Percentiles rank a stretch among this genome's conserved stretches.
These are phyloP conservation scores for Conistra vaccinii DNA, from an alignment of 2,888 invertebrate species.

Conservation along the genomic window DNA sequence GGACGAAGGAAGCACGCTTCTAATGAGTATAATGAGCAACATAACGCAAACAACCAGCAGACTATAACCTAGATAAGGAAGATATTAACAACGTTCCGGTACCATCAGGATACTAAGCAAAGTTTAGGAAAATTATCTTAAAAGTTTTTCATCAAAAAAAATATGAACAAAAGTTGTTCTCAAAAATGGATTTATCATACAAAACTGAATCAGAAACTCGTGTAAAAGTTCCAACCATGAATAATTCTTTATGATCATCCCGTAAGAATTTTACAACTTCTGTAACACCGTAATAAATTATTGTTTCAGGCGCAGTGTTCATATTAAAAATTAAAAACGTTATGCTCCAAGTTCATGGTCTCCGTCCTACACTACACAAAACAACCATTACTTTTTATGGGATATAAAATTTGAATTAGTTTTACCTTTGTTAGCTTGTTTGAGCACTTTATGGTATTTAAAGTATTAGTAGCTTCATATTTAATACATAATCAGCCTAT, in stretches of 20 bases:
- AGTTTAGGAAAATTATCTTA: constrained; percentile 14
- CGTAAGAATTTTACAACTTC: constrained; percentile 59
- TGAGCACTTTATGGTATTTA: background rate
- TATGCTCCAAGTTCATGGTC: constrained; percentile 40
- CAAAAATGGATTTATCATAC: constrained; percentile 48
- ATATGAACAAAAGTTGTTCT: constrained; percentile 12
- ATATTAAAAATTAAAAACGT: constrained; percentile 44
- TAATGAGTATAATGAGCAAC: constrained; percentile 14
- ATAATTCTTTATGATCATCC: constrained; percentile 65
- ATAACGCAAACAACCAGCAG: background rate
- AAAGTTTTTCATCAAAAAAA: constrained; percentile 16
- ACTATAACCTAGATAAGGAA: background rate
- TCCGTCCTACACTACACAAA: constrained; percentile 25
- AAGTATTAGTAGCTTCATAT: background rate
- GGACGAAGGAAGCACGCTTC: constrained; percentile 24
- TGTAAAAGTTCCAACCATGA: constrained; percentile 61
- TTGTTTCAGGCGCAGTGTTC: constrained; percentile 49
- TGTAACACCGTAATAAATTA: constrained; percentile 61
- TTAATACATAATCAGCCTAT: too few species aligned
- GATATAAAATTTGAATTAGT: constrained; percentile 3
- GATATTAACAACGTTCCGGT: background rate
- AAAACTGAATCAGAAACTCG: constrained; percentile 57
- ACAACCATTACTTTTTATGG: constrained; percentile 13
- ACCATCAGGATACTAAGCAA: constrained; percentile 25
- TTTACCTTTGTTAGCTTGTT: constrained; percentile 17